Evolutionary conservation across 2,113 vertebrate genomes (phyloP).

Genomic region (Nothocercus julius): DNA sequence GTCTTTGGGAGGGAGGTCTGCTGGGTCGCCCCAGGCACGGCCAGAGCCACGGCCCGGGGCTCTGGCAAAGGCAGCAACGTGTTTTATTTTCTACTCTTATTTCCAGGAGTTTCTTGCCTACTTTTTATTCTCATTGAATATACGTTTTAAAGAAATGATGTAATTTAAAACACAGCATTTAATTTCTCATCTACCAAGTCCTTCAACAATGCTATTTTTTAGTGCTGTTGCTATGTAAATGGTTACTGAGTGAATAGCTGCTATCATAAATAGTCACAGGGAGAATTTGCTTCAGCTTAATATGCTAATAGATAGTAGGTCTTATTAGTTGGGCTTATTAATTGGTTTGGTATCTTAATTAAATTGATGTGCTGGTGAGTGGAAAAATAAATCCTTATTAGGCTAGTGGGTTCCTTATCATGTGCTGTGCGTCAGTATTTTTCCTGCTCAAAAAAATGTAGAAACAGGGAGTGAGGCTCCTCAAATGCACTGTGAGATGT

Average conservation of each 20-base stretch:
- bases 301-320: constrained; percentile 24
- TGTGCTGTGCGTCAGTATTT: not conserved
- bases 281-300: constrained; percentile 43
- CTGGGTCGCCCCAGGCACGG: not conserved
- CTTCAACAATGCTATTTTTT: not conserved
- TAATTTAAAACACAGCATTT: not conserved
- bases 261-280: constrained; percentile 32
- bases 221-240: constrained; percentile 24
- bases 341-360: constrained; percentile 56
- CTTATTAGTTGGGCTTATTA: constrained; percentile 58
- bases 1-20: not conserved
- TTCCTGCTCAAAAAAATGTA: not conserved
- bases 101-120: not conserved
- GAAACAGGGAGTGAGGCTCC: not conserved
- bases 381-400: constrained; percentile 46
- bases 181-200: not conserved
- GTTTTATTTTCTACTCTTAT: not conserved
- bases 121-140: not conserved
- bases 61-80: not conserved
- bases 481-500: not conserved
- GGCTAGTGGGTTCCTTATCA: not conserved
- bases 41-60: not conserved
- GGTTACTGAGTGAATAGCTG: constrained; percentile 30
- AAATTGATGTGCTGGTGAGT: constrained; percentile 15
- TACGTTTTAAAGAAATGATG: not conserved